Percentiles rank a stretch among this genome's conserved stretches.
Conservation (phyloP, 2,888 invertebrate species). For the Tetragnatha montana region DNA sequence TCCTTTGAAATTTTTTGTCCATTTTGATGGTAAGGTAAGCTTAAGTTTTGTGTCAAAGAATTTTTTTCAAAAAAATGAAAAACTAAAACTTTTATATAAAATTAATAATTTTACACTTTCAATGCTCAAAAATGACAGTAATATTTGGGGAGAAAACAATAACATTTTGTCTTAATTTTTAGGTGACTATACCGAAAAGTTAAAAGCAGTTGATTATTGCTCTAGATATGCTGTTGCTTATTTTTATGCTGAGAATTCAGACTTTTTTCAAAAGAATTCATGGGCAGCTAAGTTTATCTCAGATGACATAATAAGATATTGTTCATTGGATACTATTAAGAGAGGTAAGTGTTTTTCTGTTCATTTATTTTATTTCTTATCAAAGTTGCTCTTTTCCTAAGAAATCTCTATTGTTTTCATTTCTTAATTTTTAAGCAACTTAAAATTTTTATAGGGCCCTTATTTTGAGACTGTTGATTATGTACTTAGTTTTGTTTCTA, state of each 20-base stretch:
- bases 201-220: slow-evolving; percentile 52
- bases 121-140: too few relatives aligned
- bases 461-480: too few relatives aligned
- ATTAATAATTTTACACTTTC: too few relatives aligned
- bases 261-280: slow-evolving; percentile 27
- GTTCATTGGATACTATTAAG: slow-evolving; percentile 46
- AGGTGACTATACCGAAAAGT: slow-evolving; percentile 34
- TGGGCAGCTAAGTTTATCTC: slow-evolving; percentile 55
- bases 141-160: neutral
- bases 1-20: too few relatives aligned
- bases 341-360: slow-evolving; percentile 26
- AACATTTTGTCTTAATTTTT: slow-evolving; percentile 12
- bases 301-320: slow-evolving; percentile 47
- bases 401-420: too few relatives aligned
- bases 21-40: too few relatives aligned
- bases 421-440: too few relatives aligned
- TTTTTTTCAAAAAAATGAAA: too few relatives aligned
- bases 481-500: too few relatives aligned
- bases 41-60: too few relatives aligned
- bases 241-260: slow-evolving; percentile 31
- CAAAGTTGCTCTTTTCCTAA: neutral
- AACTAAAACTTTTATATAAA: too few relatives aligned
- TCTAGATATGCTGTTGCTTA: slow-evolving; percentile 56
- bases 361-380: neutral
- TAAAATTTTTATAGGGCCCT: too few relatives aligned